phyloP scores from a whole-genome alignment of 1,140 invertebrate species.

The Lysiphlebus fabarum region DNA sequence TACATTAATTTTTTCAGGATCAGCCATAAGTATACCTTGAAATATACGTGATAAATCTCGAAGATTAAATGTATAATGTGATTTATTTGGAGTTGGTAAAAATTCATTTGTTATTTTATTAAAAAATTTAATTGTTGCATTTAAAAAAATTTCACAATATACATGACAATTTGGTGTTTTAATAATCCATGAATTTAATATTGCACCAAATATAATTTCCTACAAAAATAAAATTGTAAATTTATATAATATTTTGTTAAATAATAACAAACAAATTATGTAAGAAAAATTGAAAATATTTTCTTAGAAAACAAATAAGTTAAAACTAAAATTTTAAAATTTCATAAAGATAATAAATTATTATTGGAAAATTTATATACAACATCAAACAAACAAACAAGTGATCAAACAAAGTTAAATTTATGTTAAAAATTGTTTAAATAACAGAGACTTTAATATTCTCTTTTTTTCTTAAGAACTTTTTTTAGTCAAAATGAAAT shows the following conservation, averaged over 20 bases:
- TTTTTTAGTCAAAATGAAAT: too few relatives aligned
- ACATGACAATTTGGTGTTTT: conserved; percentile 40
- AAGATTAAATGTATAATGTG: conserved; percentile 72
- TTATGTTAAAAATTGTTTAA: too few relatives aligned
- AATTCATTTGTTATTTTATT: conserved; percentile 60
- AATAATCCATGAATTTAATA: conserved; percentile 66
- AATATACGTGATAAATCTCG: conserved; percentile 72
- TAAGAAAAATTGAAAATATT: too few relatives aligned
- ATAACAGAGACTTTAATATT: too few relatives aligned
- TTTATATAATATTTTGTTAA: neutral
- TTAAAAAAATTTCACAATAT: conserved; percentile 55
- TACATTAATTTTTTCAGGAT: conserved; percentile 55
- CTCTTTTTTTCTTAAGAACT: too few relatives aligned
- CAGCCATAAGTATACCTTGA: conserved; percentile 68
- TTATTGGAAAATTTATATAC: too few relatives aligned
- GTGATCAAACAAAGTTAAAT: too few relatives aligned
- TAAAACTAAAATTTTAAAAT: too few relatives aligned
- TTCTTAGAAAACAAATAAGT: too few relatives aligned
- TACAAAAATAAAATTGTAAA: conserved; percentile 29
- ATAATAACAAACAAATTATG: too few relatives aligned
- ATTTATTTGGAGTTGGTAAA: conserved; percentile 66
- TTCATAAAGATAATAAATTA: too few relatives aligned
- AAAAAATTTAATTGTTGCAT: conserved; percentile 64
- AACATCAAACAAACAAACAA: too few relatives aligned
- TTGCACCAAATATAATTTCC: conserved; percentile 67